phyloP scores from a whole-genome alignment of 2,113 vertebrate species.

The Corydoras maculifer region DNA sequence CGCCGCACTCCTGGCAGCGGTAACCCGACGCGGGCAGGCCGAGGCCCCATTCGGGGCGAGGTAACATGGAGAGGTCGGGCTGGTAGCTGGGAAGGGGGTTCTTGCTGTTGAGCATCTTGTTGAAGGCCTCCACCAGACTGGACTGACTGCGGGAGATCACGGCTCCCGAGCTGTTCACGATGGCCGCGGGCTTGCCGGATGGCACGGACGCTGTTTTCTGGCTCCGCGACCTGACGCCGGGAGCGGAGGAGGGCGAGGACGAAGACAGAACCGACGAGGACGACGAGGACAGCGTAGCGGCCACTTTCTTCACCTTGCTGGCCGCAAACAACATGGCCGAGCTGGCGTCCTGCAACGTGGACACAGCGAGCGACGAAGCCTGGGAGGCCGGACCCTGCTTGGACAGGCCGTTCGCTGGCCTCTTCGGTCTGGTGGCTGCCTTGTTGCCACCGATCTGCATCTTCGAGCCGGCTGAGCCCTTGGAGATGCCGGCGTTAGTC shows the following conservation, averaged over 20 bases:
- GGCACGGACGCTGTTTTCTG: constrained; percentile 62
- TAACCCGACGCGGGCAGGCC: constrained; percentile 73
- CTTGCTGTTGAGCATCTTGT: constrained; percentile 94
- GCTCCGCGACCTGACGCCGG: constrained; percentile 49
- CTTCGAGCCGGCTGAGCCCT: constrained; percentile 48
- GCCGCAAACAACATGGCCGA: constrained; percentile 83
- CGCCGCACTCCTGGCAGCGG: constrained; percentile 91
- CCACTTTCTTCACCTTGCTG: constrained; percentile 46
- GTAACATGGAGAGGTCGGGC: constrained; percentile 77
- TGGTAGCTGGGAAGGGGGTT: constrained; percentile 87
- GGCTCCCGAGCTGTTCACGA: constrained; percentile 67
- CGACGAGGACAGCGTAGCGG: no score
- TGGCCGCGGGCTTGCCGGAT: constrained; percentile 57
- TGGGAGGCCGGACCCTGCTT: constrained; percentile 69
- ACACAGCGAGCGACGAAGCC: constrained; percentile 72
- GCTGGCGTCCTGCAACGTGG: constrained; percentile 83
- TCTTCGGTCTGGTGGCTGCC: constrained; percentile 46
- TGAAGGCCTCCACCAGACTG: constrained; percentile 90
- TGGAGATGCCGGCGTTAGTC: constrained; percentile 35
- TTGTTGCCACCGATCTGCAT: constrained; percentile 40
- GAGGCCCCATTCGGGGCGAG: constrained; percentile 74
- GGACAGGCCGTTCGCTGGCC: constrained; percentile 46
- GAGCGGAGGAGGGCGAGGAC: constrained; percentile 30
- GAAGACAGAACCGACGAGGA: constrained; percentile 53
- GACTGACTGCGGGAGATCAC: constrained; percentile 89